phyloP scores from a whole-genome alignment of 2,797 vertebrate genomes.

The Chelmon rostratus region DNA sequence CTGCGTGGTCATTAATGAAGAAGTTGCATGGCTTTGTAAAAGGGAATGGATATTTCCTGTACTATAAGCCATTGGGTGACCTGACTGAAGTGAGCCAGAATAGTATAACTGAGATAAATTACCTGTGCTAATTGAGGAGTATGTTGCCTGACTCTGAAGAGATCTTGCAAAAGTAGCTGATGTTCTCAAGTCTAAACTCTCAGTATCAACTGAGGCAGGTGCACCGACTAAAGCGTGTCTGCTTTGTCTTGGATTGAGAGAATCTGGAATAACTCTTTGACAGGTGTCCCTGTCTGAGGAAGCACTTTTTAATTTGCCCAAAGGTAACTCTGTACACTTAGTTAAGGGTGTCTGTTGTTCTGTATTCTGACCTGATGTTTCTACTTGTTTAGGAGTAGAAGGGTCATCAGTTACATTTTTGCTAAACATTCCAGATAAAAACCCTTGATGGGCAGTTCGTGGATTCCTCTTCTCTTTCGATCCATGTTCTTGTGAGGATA shows the following conservation, averaged over 20 bases:
- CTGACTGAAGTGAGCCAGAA: conserved; percentile 60
- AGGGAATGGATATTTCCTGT: conserved; percentile 75
- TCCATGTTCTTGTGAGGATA: conserved; percentile 63
- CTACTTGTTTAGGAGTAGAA: conserved; percentile 71
- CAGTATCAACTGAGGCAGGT: conserved; percentile 72
- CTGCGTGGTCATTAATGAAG: conserved; percentile 57
- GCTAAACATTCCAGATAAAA: conserved; percentile 88
- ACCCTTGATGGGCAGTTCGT: conserved; percentile 71
- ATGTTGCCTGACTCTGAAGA: conserved; percentile 71
- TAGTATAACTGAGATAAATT: conserved; percentile 76
- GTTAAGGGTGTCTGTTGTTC: conserved; percentile 38
- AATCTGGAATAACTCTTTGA: conserved; percentile 67
- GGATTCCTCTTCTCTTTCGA: conserved; percentile 73
- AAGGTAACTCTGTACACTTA: conserved; percentile 41
- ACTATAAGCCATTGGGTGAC: conserved; percentile 70
- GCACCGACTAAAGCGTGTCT: conserved; percentile 53
- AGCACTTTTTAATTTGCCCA: conserved; percentile 49
- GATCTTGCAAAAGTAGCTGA: conserved; percentile 80
- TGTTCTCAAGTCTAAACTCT: conserved; percentile 86
- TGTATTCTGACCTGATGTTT: conserved; percentile 30
- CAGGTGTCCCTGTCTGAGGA: conserved; percentile 63
- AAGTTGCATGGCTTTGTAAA: conserved; percentile 48
- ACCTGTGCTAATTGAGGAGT: conserved; percentile 76
- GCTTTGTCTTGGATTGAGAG: conserved; percentile 75
- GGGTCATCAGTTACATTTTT: conserved; percentile 81